Evolutionary conservation across 2,888 invertebrate genomes (phyloP), one percentile per base, ranked within the genome.

Genomic region (Agapostemon virescens): DNA sequence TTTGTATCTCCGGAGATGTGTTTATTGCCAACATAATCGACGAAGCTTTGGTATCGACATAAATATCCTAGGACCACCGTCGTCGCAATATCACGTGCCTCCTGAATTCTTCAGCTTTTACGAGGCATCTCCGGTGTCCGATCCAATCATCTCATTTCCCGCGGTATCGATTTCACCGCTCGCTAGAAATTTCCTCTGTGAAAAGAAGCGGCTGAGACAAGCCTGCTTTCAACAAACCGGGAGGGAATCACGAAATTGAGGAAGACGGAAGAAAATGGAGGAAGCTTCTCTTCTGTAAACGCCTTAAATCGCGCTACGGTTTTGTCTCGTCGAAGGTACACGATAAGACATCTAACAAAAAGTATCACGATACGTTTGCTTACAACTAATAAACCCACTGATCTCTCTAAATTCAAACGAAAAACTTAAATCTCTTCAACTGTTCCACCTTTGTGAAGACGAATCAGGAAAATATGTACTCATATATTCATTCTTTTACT

Each of bases 91-190:
- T 67, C 64, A 66, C 40, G 23, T 26, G 61, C 26, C 49, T 63
- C 30, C 38, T 20, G 69, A 61, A 76, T 76, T 66, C 68, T 74
- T 40, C 40, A 69, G 52, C 61, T 55, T 26, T 67, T 36, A 52
- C 49, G 49, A 80, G 77, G 61, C 73, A 71, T 83, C 69, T 76
- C 68, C 77, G 58, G 72, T 82, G 87, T 86, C 90, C 88, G 82
- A 91, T 90, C 85, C 88, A 90, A 91, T 91, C 88, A 89, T 89
- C 88, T 90, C 87, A 86, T 91, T 91, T 89, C 87, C 87, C 83
- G 78, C 58, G 71, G 75, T 90, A 90, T 89, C 89, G 89, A 90
- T 90, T 89, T 89, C 90, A 84, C 71, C 79, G 80, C 68, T 73
- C 82, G 86, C 38, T 75, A 38, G 82, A 83, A 86, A 82, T 85